A percentile compares a stretch with the other conserved stretches of the same genome.
phyloP scores from a whole-genome alignment of 1,140 invertebrate species.

The Thaumetopoea pityocampa region DNA sequence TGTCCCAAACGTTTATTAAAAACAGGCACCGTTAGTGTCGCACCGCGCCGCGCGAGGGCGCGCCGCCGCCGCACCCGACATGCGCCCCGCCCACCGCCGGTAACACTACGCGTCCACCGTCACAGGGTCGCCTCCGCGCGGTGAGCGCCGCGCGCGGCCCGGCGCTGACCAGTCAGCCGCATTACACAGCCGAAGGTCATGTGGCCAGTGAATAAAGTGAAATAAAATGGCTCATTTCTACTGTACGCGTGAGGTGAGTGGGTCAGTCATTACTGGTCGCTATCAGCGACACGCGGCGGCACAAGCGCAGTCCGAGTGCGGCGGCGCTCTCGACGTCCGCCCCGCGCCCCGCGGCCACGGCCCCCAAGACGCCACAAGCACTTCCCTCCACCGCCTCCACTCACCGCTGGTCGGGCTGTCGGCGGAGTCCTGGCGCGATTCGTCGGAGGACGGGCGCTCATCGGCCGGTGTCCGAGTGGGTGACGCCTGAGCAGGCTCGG shows the following conservation, averaged over 20 bases:
- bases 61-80: background rate
- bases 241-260: too few species aligned
- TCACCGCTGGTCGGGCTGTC: slow-evolving; percentile 36
- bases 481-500: slow-evolving; percentile 54
- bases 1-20: slow-evolving; percentile 32
- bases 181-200: too few species aligned
- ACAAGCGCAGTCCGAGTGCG: too few species aligned
- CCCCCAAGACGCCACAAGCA: slow-evolving; percentile 1
- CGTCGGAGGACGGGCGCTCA: too few species aligned
- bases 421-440: slow-evolving; percentile 9
- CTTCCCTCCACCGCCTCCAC: slow-evolving; percentile 12
- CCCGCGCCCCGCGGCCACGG: slow-evolving; percentile 13
- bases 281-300: too few species aligned
- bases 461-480: slow-evolving; percentile 67
- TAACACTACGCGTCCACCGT: too few species aligned
- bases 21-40: background rate
- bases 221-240: too few species aligned
- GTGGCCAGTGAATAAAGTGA: too few species aligned
- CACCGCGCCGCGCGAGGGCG: background rate
- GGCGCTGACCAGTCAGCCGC: too few species aligned
- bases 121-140: too few species aligned
- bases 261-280: too few species aligned
- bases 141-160: too few species aligned
- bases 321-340: background rate
- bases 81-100: background rate